Percentiles rank a stretch among this genome's conserved stretches.
Conservation (phyloP, 2,888 invertebrate species). For the Lordiphosa andalusiaca region DNA sequence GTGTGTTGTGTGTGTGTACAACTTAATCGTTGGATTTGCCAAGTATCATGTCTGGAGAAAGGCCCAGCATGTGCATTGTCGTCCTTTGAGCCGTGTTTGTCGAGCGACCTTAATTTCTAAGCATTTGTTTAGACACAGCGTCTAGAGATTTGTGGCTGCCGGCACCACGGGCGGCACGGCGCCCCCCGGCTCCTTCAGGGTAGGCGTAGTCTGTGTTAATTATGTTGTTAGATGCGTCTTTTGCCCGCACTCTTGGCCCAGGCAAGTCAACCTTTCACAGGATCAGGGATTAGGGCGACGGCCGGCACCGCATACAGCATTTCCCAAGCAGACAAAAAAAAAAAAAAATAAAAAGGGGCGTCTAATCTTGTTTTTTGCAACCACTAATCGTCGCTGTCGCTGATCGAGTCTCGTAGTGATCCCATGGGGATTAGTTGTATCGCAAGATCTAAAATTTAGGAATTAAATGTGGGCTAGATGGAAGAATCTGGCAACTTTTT, state of each 20-base stretch:
- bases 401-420: slow-evolving; percentile 21
- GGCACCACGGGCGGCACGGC: slow-evolving; percentile 8
- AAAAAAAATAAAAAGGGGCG: slow-evolving; percentile 30
- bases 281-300: background rate
- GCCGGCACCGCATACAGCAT: background rate
- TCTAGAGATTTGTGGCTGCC: slow-evolving; percentile 2
- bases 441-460: too few species aligned
- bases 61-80: slow-evolving; percentile 38
- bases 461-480: too few species aligned
- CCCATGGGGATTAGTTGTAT: too few species aligned
- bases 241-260: slow-evolving; percentile 14
- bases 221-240: slow-evolving; percentile 64
- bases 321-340: background rate
- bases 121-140: slow-evolving; percentile 66
- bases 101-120: slow-evolving; percentile 59
- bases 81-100: background rate
- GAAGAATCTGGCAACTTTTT: too few species aligned
- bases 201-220: slow-evolving; percentile 47
- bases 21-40: background rate
- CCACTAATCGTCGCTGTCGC: slow-evolving; percentile 46
- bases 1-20: background rate
- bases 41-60: background rate
- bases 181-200: slow-evolving; percentile 8
- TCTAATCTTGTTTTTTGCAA: slow-evolving; percentile 57
- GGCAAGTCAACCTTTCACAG: slow-evolving; percentile 7